Evolutionary conservation across 1,140 invertebrate species (phyloP).

Genomic region (Pseudachorutes palmiensis): DNA sequence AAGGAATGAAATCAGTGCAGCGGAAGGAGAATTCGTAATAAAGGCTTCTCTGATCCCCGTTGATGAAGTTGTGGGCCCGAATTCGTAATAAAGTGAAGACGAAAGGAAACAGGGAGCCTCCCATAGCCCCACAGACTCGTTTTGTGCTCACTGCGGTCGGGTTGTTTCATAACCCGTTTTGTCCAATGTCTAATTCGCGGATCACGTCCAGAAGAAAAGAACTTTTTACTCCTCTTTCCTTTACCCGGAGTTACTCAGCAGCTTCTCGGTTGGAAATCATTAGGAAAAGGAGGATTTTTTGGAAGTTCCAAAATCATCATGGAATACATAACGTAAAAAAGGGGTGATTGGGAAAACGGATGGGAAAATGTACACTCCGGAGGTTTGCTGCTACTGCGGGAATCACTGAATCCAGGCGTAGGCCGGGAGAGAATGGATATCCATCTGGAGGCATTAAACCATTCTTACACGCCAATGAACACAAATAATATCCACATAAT

Average conservation of each 20-base stretch:
- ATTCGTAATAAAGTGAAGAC: not conserved
- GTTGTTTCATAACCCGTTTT: slow-evolving; percentile 8
- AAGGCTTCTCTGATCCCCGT: not conserved
- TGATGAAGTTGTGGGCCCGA: not conserved
- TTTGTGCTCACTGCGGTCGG: slow-evolving; percentile 7
- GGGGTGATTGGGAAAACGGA: not conserved
- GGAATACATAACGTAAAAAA: slow-evolving; percentile 1
- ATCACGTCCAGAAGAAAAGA: slow-evolving; percentile 23
- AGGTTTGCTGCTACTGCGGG: not conserved
- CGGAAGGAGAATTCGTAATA: not conserved
- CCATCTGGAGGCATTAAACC: slow-evolving; percentile 37
- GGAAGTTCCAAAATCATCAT: not conserved
- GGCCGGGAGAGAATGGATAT: slow-evolving; percentile 23
- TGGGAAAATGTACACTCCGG: slow-evolving; percentile 28
- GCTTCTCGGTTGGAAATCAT: slow-evolving; percentile 14
- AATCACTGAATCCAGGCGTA: not conserved
- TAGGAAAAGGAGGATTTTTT: not conserved
- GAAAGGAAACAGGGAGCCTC: too few species aligned
- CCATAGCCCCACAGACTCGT: too few species aligned
- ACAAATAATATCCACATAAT: slow-evolving; percentile 40
- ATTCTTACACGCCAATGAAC: slow-evolving; percentile 39
- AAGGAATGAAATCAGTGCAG: not conserved
- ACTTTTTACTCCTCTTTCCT: not conserved
- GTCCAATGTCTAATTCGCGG: slow-evolving; percentile 30
- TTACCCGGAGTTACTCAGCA: slow-evolving; percentile 27